These are phyloP conservation scores for Heliothis peltigera DNA, from an alignment of 2,888 invertebrate genomes.

Conservation along the genomic window DNA sequence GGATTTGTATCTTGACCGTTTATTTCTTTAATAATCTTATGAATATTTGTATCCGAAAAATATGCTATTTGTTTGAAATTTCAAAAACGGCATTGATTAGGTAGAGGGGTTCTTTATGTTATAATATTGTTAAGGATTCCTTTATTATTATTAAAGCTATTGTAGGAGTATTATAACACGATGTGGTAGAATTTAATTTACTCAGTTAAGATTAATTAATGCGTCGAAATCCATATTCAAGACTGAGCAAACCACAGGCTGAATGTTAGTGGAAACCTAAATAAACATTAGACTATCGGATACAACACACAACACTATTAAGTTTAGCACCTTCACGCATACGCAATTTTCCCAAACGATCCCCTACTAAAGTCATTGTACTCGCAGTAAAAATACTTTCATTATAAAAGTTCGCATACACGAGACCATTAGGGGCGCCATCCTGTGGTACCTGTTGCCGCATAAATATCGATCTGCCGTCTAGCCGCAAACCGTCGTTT, in stretches of 20 bases:
- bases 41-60: too few species aligned
- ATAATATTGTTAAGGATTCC: too few species aligned
- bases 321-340: conserved; percentile 7
- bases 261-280: conserved; percentile 12
- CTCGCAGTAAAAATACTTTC: conserved; percentile 51
- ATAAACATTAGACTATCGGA: conserved; percentile 12
- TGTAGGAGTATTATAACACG: too few species aligned
- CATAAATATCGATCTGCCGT: conserved; percentile 64
- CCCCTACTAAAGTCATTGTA: conserved; percentile 21
- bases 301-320: conserved; percentile 15
- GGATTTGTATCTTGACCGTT: conserved; percentile 3
- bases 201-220: not conserved
- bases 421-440: conserved; percentile 50
- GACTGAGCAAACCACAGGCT: not conserved
- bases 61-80: too few species aligned
- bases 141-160: too few species aligned
- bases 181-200: too few species aligned
- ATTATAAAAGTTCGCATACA: conserved; percentile 48
- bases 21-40: too few species aligned
- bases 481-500: conserved; percentile 26
- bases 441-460: conserved; percentile 67
- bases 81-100: too few species aligned
- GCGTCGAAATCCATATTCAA: not conserved
- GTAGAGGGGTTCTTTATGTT: too few species aligned
- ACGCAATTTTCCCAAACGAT: conserved; percentile 22